A percentile compares a stretch with the other conserved stretches of the same genome.
phyloP scores from a whole-genome alignment of 2,888 invertebrate species.

The Sesamia inferens region DNA sequence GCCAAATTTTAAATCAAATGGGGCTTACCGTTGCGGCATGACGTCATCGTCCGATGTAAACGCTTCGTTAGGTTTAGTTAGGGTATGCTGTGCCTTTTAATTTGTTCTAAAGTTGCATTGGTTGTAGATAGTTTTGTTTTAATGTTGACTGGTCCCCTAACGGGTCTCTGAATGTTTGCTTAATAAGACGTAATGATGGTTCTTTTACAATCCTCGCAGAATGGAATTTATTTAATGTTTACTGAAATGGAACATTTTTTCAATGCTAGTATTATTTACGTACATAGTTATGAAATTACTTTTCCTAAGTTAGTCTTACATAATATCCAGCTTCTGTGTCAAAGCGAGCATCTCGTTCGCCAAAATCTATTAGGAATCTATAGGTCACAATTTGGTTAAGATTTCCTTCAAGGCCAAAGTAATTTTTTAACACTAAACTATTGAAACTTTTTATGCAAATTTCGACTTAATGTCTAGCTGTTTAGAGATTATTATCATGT shows the following conservation, averaged over 20 bases:
- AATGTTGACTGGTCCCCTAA: constrained; percentile 54
- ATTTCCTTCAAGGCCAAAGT: constrained; percentile 64
- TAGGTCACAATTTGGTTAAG: constrained; percentile 64
- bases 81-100: constrained; percentile 65
- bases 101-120: constrained; percentile 53
- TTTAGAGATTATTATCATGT: constrained; percentile 63
- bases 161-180: constrained; percentile 68
- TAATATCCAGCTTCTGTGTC: constrained; percentile 62
- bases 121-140: constrained; percentile 66
- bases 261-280: constrained; percentile 71
- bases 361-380: constrained; percentile 56
- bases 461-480: constrained; percentile 53
- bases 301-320: constrained; percentile 65
- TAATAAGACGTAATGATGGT: constrained; percentile 65
- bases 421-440: constrained; percentile 52
- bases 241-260: constrained; percentile 75
- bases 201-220: constrained; percentile 77
- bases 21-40: constrained; percentile 40
- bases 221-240: constrained; percentile 76
- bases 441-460: constrained; percentile 49
- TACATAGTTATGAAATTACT: constrained; percentile 69
- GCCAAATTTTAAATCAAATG: constrained; percentile 51
- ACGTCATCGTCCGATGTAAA: constrained; percentile 49
- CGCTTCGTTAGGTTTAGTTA: constrained; percentile 61
- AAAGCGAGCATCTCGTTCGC: constrained; percentile 62